Evolutionary conservation across 2,113 vertebrate genomes (phyloP).

Genomic region (Andinoacara biseriatus): DNA sequence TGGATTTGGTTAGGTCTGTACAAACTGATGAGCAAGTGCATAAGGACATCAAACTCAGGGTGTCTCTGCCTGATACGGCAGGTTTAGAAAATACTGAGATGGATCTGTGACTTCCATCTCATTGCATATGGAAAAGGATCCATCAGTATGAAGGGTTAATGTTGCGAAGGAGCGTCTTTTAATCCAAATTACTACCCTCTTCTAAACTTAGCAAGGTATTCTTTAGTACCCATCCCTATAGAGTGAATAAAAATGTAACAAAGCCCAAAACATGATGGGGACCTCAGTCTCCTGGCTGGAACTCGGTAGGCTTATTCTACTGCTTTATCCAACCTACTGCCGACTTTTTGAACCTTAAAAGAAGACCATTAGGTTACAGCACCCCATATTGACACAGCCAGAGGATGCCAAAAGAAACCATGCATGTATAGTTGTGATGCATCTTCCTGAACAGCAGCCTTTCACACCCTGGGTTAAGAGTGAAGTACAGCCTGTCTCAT

Average conservation of each 20-base stretch:
- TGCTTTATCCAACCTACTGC: neutral
- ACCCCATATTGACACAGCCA: neutral
- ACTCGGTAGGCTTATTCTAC: too few species aligned
- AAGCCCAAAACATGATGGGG: neutral
- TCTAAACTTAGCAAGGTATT: neutral
- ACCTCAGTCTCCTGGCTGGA: too few species aligned
- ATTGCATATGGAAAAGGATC: neutral
- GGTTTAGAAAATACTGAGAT: neutral
- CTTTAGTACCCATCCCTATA: neutral
- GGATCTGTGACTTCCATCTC: neutral
- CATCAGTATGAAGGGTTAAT: neutral
- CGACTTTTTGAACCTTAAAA: neutral
- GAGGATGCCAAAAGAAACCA: neutral
- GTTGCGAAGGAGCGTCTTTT: neutral
- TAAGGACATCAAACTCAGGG: neutral
- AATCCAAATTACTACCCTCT: neutral
- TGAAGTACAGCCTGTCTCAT: neutral
- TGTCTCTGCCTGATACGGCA: neutral
- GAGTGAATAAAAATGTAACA: neutral
- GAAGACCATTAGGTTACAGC: neutral
- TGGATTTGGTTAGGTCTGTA: neutral
- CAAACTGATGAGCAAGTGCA: conserved; percentile 1
- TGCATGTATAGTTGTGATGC: too few species aligned
- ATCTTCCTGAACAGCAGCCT: neutral
- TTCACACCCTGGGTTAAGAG: neutral